Evolutionary conservation across 92 coral and sea anemone genomes (phyloP).

Genomic region (Epizoanthus scotinus): DNA sequence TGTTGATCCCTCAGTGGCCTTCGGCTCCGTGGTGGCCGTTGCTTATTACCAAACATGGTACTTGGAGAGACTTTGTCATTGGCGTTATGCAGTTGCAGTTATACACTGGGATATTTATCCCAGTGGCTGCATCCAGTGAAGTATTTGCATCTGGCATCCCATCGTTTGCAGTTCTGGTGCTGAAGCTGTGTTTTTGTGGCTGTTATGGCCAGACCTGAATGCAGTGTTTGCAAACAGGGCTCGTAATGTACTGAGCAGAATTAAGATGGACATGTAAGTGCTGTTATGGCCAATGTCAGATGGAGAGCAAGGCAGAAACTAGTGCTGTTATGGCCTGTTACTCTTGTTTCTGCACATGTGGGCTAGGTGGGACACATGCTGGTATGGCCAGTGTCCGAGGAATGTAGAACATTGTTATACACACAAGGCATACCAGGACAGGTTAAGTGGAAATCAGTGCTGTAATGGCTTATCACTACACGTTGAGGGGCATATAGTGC

Average conservation of each 20-base stretch:
- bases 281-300: constrained; percentile 5
- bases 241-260: background rate
- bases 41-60: constrained; percentile 45
- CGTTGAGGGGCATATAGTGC: background rate
- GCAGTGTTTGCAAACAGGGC: constrained; percentile 5
- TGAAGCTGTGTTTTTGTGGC: constrained; percentile 44
- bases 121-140: constrained; percentile 56
- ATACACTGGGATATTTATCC: constrained; percentile 44
- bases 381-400: constrained; percentile 1
- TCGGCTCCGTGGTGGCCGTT: constrained; percentile 80
- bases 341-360: background rate
- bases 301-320: background rate
- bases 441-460: background rate
- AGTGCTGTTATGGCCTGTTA: constrained; percentile 14
- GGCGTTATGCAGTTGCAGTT: constrained; percentile 32
- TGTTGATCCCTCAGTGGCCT: constrained; percentile 65
- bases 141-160: constrained; percentile 55
- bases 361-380: constrained; percentile 1
- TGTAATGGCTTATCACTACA: background rate
- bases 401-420: background rate
- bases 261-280: background rate
- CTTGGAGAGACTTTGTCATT: constrained; percentile 51
- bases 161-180: constrained; percentile 52
- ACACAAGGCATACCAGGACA: background rate
- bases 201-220: constrained; percentile 17